Evolutionary conservation across 2,113 vertebrate species (phyloP).

Genomic region (Leptosomus discolor): DNA sequence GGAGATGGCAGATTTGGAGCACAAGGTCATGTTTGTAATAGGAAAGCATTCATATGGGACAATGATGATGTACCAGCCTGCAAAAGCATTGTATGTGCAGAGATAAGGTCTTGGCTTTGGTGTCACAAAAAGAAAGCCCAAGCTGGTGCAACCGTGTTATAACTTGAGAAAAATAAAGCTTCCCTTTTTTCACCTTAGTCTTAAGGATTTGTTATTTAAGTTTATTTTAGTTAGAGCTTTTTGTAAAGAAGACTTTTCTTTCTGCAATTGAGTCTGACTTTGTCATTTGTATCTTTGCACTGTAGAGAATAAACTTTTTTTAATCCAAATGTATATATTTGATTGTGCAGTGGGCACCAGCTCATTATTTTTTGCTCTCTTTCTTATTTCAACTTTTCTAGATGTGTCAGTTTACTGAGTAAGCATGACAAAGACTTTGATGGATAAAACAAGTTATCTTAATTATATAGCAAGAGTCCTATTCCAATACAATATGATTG

Average conservation of each 20-base stretch:
- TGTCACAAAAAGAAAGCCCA: conserved; percentile 10
- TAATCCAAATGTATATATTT: not conserved
- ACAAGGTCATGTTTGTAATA: not conserved
- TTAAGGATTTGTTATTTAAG: not conserved
- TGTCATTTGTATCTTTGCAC: not conserved
- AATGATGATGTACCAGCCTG: not conserved
- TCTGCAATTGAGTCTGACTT: not conserved
- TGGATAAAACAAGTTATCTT: not conserved
- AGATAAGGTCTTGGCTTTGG: not conserved
- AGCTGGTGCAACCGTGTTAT: not conserved
- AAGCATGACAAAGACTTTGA: not conserved
- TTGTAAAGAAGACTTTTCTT: not conserved
- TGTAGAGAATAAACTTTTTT: not conserved
- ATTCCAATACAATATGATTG: not conserved
- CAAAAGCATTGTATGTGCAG: not conserved
- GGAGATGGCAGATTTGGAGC: not conserved
- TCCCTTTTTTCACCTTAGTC: not conserved
- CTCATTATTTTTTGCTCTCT: not conserved
- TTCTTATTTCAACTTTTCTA: not conserved
- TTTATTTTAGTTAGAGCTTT: not conserved
- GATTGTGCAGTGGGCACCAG: not conserved
- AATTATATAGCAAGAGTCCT: not conserved
- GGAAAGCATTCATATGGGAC: not conserved
- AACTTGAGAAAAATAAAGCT: not conserved
- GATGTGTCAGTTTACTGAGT: not conserved